These are phyloP conservation scores for Anas platyrhynchos DNA, from an alignment of 2,113 vertebrate genomes.

Conservation along the genomic window DNA sequence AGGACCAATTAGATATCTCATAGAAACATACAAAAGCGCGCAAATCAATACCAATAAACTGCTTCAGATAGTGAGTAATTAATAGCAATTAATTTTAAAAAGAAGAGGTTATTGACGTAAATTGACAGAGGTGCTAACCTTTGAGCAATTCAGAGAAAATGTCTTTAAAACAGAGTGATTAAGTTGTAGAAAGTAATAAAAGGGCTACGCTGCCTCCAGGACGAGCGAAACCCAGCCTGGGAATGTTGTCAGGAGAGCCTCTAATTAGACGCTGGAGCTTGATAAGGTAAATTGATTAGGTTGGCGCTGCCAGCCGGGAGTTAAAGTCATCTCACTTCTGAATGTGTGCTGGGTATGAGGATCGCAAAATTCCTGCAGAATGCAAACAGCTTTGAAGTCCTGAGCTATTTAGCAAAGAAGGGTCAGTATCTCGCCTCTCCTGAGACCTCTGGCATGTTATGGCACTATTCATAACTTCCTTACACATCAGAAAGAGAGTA, in stretches of 20 bases:
- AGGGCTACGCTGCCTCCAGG: conserved; percentile 4
- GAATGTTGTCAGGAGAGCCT: neutral
- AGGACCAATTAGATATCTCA: neutral
- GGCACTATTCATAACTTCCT: neutral
- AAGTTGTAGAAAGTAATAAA: conserved; percentile 67
- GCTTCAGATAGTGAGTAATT: conserved; percentile 70
- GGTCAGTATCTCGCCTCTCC: accelerated
- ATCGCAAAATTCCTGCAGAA: neutral
- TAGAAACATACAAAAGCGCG: conserved; percentile 54
- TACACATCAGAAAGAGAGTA: accelerated
- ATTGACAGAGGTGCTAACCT: conserved; percentile 68
- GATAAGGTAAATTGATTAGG: conserved; percentile 15
- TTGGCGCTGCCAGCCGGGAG: neutral
- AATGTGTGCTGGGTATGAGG: accelerated
- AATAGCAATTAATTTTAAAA: conserved; percentile 76
- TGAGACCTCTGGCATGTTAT: accelerated
- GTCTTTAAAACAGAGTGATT: conserved; percentile 69
- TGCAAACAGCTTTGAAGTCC: neutral
- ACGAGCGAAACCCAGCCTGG: neutral
- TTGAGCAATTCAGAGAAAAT: conserved; percentile 59
- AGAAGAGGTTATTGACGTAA: conserved; percentile 71
- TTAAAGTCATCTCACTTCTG: neutral
- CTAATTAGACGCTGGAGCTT: neutral
- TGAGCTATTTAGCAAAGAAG: neutral
- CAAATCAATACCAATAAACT: conserved; percentile 74